Percentiles rank a stretch among this genome's conserved stretches.
Conservation (phyloP, 2,888 invertebrate species). For the Cataglyphis albicans region DNA sequence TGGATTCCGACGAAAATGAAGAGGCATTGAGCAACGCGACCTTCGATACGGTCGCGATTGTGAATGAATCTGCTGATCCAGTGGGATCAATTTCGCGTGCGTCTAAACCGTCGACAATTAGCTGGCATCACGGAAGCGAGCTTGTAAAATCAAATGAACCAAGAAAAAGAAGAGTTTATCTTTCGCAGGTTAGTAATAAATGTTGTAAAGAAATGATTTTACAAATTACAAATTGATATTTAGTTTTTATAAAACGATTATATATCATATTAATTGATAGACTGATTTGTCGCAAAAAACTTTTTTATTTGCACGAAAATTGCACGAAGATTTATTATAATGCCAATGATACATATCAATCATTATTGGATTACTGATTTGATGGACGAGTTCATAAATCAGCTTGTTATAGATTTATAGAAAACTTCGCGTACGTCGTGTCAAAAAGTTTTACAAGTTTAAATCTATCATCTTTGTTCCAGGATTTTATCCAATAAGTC, state of each 20-base stretch:
- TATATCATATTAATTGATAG: not conserved
- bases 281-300: not conserved
- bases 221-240: not conserved
- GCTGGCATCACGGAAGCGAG: not conserved
- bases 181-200: constrained; percentile 54
- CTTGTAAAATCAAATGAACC: constrained; percentile 19
- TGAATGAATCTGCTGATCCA: constrained; percentile 13
- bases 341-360: constrained; percentile 6
- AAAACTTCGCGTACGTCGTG: constrained; percentile 41
- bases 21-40: not conserved
- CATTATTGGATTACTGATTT: constrained; percentile 30
- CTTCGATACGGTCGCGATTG: constrained; percentile 9
- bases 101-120: not conserved
- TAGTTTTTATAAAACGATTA: not conserved
- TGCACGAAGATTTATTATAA: constrained; percentile 31
- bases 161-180: constrained; percentile 43
- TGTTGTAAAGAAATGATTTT: not conserved
- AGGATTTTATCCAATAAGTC: not conserved
- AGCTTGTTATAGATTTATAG: constrained; percentile 70
- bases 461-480: constrained; percentile 44
- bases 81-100: not conserved
- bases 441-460: constrained; percentile 57
- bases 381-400: constrained; percentile 68
- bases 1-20: constrained; percentile 66
- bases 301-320: not conserved